Conservation (phyloP, 2,113 vertebrate genomes). For the Xenopus laevis region DNA sequence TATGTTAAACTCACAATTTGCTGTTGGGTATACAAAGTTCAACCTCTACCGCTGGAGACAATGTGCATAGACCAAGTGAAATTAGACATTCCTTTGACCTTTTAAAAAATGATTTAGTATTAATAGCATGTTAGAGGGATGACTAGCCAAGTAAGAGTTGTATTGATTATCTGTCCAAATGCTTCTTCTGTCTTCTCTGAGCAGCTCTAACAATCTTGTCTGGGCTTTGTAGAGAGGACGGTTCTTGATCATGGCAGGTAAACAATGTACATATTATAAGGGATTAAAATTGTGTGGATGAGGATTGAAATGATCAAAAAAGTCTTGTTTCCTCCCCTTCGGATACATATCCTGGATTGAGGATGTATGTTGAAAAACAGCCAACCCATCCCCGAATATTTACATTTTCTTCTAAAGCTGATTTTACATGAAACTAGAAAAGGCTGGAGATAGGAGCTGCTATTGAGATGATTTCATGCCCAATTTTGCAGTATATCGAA, state of each 20-base stretch:
- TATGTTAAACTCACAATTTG: not conserved
- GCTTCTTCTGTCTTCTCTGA: not conserved
- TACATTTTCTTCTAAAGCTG: not conserved
- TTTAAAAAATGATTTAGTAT: conserved; percentile 8
- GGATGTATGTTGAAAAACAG: not conserved
- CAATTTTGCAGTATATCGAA: conserved; percentile 1
- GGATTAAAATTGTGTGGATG: not conserved
- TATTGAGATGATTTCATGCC: conserved; percentile 19
- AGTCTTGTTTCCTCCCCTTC: not conserved
- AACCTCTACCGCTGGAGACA: not conserved
- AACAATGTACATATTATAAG: not conserved
- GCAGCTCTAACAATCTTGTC: conserved; percentile 5
- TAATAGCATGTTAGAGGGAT: not conserved
- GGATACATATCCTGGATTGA: not conserved
- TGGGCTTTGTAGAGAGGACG: not conserved
- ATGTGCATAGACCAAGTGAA: conserved; percentile 1
- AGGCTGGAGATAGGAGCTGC: not conserved
- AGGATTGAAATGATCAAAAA: not conserved
- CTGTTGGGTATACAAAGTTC: not conserved
- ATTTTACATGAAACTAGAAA: not conserved
- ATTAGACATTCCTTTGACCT: conserved; percentile 25
- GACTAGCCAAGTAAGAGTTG: conserved; percentile 9
- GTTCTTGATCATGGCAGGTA: not conserved
- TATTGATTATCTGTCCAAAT: conserved; percentile 23
- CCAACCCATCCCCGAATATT: not conserved